Evolutionary conservation across 2,797 vertebrate genomes (phyloP), one percentile per base, ranked within the genome.

Genomic region (Notamacropus eugenii): DNA sequence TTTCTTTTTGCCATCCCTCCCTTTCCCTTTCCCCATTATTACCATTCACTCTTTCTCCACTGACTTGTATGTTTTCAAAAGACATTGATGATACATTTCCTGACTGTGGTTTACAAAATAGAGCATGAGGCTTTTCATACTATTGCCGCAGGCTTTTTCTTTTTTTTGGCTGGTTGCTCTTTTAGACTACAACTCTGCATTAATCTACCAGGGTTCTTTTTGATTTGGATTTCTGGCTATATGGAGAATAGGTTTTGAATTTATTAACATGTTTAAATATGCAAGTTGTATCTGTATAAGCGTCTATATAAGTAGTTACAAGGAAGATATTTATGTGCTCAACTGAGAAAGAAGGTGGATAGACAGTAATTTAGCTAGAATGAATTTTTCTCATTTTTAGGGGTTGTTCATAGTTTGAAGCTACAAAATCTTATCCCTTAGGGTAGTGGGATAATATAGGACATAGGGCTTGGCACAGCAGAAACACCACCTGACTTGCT

Each of bases 161-260:
- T 82, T 10, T n/a, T 19, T 74, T 74, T 34, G 62, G 62, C 22
- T 87, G 22, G 40, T 46, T 87, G 40, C 22, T 50, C 74, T 50
- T 82, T 87, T 27, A 46, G 74, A 40, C 40, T 50, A 50, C 40
- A 87, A 24, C 24, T 46, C 22, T 87, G 40, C 40, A 46, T 67
- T 54, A 93, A 52, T 40, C 12, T 82, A n/a, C 55, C 3, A 56
- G 54, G 19, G 62, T 52, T 93, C 74, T 82, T 62, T 74, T 54
- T 93, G 34, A 74, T 93, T 93, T 67, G 34, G 92, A 93, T 93
- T 93, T 93, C 31, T 74, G 74, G 52, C 54, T 54, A 34, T 54
- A 55, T 56, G 40, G 54, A 92, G 29, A 22, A 28, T 67, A 94
- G 74, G 11, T 46, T 24, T 67, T 93, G 62, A 50, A 87, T 87